A percentile compares a stretch with the other conserved stretches of the same genome.
Evolutionary conservation across 2,113 vertebrate species (phyloP).

Genomic region (Opisthocomus hoazin): DNA sequence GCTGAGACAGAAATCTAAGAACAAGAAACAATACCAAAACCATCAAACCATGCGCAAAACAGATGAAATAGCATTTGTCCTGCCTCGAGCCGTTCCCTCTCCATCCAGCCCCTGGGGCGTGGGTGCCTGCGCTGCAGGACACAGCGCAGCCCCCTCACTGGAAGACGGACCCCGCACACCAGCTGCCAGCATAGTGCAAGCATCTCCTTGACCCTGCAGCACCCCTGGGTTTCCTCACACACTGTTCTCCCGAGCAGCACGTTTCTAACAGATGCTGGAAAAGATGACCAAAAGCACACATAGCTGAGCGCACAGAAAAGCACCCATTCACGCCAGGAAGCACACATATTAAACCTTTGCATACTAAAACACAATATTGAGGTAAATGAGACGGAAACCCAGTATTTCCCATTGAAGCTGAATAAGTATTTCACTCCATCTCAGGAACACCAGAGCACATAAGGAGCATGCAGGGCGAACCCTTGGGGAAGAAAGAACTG

Average conservation of each 20-base stretch:
- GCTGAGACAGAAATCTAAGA: neutral
- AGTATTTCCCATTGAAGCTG: neutral
- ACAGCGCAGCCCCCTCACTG: rapidly evolving
- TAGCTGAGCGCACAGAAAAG: neutral
- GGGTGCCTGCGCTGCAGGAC: neutral
- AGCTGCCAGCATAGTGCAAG: rapidly evolving
- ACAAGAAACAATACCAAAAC: neutral
- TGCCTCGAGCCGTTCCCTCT: rapidly evolving
- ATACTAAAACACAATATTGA: neutral
- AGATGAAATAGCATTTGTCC: neutral
- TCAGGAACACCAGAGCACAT: neutral
- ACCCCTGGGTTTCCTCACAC: neutral
- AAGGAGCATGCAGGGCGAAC: rapidly evolving
- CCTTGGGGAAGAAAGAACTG: rapidly evolving
- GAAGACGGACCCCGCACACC: rapidly evolving
- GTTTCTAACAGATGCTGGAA: rapidly evolving
- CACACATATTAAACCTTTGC: rapidly evolving
- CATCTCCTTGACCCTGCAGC: neutral
- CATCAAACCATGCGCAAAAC: neutral
- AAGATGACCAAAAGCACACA: rapidly evolving
- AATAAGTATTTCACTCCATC: neutral
- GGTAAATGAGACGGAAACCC: neutral
- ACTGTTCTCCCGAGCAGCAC: neutral
- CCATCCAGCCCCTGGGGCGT: neutral
- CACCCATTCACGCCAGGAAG: neutral